Percentiles rank a stretch among this genome's conserved stretches.
These are phyloP conservation scores for Mellilla xanthometata DNA, from an alignment of 2,888 invertebrate species.

Conservation along the genomic window DNA sequence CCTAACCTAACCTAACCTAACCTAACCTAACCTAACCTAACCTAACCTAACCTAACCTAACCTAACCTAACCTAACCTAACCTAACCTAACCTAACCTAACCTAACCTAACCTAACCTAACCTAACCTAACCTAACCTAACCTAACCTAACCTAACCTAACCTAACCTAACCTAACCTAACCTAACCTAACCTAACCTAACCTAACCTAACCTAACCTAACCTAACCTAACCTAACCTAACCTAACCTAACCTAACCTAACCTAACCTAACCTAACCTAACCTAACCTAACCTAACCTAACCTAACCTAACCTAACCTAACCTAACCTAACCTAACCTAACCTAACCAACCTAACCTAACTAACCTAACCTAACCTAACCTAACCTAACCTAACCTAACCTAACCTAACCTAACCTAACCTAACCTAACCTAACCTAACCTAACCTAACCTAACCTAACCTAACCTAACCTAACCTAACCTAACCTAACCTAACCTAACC, in stretches of 20 bases:
- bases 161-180: conserved; percentile 29
- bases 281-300: conserved; percentile 6
- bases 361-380: conserved; percentile 19
- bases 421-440: conserved; percentile 7
- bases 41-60: conserved; percentile 35
- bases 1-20: conserved; percentile 30
- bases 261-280: conserved; percentile 4
- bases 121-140: conserved; percentile 36
- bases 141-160: conserved; percentile 36
- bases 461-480: conserved; percentile 15
- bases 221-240: conserved; percentile 4
- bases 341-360: conserved; percentile 31
- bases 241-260: conserved; percentile 4
- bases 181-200: conserved; percentile 3
- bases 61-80: conserved; percentile 33
- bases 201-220: conserved; percentile 4
- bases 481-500: conserved; percentile 15
- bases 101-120: conserved; percentile 31
- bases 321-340: conserved; percentile 27
- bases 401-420: conserved; percentile 11
- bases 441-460: conserved; percentile 6
- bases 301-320: conserved; percentile 19
- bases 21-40: conserved; percentile 33
- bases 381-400: conserved; percentile 3
- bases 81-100: conserved; percentile 30